Base-by-base conservation (phyloP, 2,113 vertebrate genomes). In the Mesocricetus auratus region DNA sequence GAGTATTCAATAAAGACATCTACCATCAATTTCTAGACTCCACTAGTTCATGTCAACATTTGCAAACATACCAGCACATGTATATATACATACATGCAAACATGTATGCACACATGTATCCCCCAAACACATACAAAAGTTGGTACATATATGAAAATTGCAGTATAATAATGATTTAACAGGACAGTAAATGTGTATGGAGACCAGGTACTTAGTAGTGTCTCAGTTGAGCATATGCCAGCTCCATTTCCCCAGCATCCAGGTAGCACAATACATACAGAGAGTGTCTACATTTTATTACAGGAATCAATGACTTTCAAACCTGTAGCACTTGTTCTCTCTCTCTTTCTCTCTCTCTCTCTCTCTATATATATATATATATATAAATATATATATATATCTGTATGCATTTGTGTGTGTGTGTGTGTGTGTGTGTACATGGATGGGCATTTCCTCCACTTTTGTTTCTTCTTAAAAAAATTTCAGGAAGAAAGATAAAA, bases 381-480 rank as follows among this genome's bases (percentile, higher is more conserved):
- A n/a, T n/a, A n/a, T n/a, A n/a, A n/a, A n/a, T n/a, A n/a, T n/a
- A n/a, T n/a, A n/a, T n/a, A n/a, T n/a, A n/a, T n/a, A n/a, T n/a
- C n/a, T n/a, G n/a, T n/a, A n/a, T n/a, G 7, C 22, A 2, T 42
- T 7, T 10, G 16, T n/a, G 16, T 53, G 8, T 36, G 8, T 78
- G 24, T 47, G 47, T 79, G 62, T 89, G 92, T 39, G n/a, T 91
- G 90, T 91, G 97, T 97, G 96, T 86, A 97, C 90, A 96, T 94
- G 95, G 58, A 94, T 93, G 96, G 91, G 96, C 95, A 98, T 98
- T 98, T 95, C n/a, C 74, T 75, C 79, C 11, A 96, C 78, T 98
- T 95, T 96, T 90, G 95, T 98, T 98, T 96, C 77, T 39, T 96
- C 94, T 92, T 98, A 97, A 95, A 96, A 97, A 98, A 97, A 97